These are phyloP conservation scores for Dolichoris vasculosae DNA, from an alignment of 1,140 invertebrate genomes.

Conservation along the genomic window DNA sequence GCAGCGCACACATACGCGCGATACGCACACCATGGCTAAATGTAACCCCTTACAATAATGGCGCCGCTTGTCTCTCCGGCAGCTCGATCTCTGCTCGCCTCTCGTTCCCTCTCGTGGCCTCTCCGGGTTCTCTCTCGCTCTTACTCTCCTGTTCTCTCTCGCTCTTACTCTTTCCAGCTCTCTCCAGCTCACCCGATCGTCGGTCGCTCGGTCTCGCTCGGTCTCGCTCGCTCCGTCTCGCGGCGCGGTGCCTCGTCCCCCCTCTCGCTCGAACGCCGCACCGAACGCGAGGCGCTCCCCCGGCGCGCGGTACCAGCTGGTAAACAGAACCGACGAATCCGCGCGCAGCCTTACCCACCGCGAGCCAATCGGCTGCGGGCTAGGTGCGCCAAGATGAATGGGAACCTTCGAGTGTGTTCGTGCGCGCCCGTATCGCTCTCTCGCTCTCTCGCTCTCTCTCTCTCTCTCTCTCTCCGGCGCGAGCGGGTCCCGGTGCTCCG, in stretches of 20 bases:
- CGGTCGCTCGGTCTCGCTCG: not conserved
- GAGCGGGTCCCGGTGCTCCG: not conserved
- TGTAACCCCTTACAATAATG: constrained; percentile 79
- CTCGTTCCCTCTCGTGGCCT: not conserved
- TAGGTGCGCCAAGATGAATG: constrained; percentile 75
- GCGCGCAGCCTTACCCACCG: constrained; percentile 41
- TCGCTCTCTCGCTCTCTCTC: constrained; percentile 52
- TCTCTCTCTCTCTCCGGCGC: constrained; percentile 24
- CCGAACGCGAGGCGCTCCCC: constrained; percentile 58
- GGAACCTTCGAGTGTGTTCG: constrained; percentile 59
- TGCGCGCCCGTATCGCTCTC: constrained; percentile 46
- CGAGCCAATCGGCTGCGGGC: constrained; percentile 51
- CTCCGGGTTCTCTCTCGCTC: not conserved
- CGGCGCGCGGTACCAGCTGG: constrained; percentile 69
- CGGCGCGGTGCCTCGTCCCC: constrained; percentile 63
- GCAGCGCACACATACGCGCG: constrained; percentile 25
- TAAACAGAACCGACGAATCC: constrained; percentile 74
- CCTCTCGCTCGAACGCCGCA: constrained; percentile 42
- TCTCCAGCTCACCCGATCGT: not conserved
- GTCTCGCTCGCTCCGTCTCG: constrained; percentile 4
- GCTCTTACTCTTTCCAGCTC: not conserved
- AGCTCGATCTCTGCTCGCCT: not conserved
- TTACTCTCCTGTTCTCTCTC: not conserved
- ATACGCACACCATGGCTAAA: constrained; percentile 47
- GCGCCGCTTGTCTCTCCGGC: constrained; percentile 69